Percentiles rank a stretch among this genome's conserved stretches.
Evolutionary conservation across 2,113 vertebrate species (phyloP).

Genomic region (Tricholaema leucomelas): DNA sequence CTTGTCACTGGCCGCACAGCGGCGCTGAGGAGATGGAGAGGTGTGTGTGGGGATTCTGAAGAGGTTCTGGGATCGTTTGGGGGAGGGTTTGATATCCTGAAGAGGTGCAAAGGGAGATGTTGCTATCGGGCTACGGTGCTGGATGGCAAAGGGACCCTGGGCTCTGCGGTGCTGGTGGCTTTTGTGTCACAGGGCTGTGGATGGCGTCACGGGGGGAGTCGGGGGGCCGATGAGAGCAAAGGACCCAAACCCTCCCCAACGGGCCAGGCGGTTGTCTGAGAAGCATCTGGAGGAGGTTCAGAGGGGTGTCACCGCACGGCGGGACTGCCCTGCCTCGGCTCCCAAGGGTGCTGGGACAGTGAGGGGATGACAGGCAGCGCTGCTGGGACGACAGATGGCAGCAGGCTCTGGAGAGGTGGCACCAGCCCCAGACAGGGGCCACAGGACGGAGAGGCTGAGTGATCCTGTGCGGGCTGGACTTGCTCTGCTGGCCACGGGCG

Average conservation of each 20-base stretch:
- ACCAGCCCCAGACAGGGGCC: neutral
- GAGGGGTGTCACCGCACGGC: fast-evolving
- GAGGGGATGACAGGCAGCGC: neutral
- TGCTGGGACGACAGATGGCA: conserved; percentile 25
- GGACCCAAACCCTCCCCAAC: neutral
- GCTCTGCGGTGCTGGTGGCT: neutral
- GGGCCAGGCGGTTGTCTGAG: fast-evolving
- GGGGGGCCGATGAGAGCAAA: fast-evolving
- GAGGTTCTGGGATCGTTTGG: neutral
- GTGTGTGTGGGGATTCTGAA: neutral
- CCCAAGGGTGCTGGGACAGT: neutral
- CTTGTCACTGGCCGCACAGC: fast-evolving
- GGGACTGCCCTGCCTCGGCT: neutral
- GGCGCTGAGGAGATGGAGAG: neutral
- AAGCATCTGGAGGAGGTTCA: neutral
- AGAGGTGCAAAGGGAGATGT: fast-evolving
- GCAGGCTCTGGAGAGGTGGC: neutral
- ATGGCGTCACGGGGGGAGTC: fast-evolving
- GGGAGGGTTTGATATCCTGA: neutral
- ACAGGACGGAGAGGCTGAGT: neutral
- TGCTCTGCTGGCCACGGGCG: neutral
- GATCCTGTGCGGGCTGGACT: neutral
- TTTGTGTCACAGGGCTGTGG: fast-evolving
- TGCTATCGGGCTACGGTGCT: fast-evolving
- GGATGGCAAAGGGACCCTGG: fast-evolving